Conservation (phyloP, 1,140 invertebrate species). For the Lethrus apterus region DNA sequence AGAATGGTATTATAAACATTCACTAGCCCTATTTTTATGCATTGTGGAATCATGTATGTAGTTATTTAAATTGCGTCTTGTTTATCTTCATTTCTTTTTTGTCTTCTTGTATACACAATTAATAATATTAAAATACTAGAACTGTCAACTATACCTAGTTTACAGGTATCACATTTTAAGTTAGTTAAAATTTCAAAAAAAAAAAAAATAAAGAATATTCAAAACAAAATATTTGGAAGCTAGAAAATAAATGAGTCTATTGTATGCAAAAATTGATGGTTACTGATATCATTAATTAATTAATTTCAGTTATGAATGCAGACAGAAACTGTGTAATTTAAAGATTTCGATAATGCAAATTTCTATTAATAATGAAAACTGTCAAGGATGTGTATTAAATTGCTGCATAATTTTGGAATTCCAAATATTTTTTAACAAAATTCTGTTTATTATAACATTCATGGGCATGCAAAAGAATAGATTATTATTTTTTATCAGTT, state of each 20-base stretch:
- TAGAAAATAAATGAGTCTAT: constrained; percentile 1
- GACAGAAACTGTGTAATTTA: too few relatives aligned
- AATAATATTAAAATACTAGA: constrained; percentile 22
- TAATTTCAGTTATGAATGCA: too few relatives aligned
- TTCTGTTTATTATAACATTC: too few relatives aligned
- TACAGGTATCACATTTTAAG: constrained; percentile 30
- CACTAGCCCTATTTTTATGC: constrained; percentile 35
- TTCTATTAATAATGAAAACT: too few relatives aligned
- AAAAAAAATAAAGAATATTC: constrained; percentile 11
- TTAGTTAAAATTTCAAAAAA: constrained; percentile 24
- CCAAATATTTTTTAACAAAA: too few relatives aligned
- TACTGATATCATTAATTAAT: too few relatives aligned
- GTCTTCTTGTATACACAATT: constrained; percentile 20
- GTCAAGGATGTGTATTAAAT: too few relatives aligned
- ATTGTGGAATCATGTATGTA: constrained; percentile 32
- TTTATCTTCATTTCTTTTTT: constrained; percentile 8
- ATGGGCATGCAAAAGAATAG: too few relatives aligned
- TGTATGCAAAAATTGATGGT: too few relatives aligned
- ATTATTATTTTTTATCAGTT: too few relatives aligned
- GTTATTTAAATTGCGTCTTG: constrained; percentile 4
- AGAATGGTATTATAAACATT: constrained; percentile 34
- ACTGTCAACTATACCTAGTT: constrained; percentile 23
- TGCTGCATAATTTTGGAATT: too few relatives aligned
- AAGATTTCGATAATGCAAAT: too few relatives aligned
- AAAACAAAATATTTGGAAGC: constrained; percentile 10